phyloP scores from a whole-genome alignment of 2,888 invertebrate genomes.

The Chrysotoxum bicinctum region DNA sequence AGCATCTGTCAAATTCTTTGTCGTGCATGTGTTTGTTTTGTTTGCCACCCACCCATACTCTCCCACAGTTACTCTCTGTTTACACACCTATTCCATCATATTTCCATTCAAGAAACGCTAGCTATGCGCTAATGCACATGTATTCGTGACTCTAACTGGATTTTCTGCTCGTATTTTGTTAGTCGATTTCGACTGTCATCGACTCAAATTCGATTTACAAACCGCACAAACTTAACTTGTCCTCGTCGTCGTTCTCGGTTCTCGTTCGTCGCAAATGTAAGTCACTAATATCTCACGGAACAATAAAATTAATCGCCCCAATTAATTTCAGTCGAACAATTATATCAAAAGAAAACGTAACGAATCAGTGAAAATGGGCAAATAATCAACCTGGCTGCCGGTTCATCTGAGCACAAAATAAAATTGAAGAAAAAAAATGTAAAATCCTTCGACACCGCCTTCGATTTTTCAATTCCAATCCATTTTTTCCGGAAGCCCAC shows the following conservation, averaged over 20 bases:
- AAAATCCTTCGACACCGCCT: slow-evolving; percentile 29
- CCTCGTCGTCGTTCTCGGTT: neutral
- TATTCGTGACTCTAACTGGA: neutral
- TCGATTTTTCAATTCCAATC: slow-evolving; percentile 55
- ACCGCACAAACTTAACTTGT: slow-evolving; percentile 43
- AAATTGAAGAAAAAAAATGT: slow-evolving; percentile 42
- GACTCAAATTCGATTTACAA: slow-evolving; percentile 24
- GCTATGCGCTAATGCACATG: slow-evolving; percentile 38
- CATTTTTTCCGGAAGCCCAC: slow-evolving; percentile 5
- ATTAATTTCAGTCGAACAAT: slow-evolving; percentile 25
- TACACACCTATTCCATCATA: slow-evolving; percentile 34
- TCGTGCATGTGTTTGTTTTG: neutral
- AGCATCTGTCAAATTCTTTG: slow-evolving; percentile 23
- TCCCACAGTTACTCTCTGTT: slow-evolving; percentile 14
- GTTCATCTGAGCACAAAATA: neutral
- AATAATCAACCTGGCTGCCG: neutral
- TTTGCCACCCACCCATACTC: neutral
- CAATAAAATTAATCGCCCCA: slow-evolving; percentile 24
- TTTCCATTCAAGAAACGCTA: slow-evolving; percentile 7
- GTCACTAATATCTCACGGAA: slow-evolving; percentile 40
- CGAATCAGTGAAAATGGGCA: neutral
- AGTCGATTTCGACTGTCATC: slow-evolving; percentile 52
- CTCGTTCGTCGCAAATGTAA: slow-evolving; percentile 53
- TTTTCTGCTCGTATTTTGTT: neutral
- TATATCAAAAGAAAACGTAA: neutral